Conservation (phyloP, 92 coral and sea anemone species). For the Muricea muricata region DNA sequence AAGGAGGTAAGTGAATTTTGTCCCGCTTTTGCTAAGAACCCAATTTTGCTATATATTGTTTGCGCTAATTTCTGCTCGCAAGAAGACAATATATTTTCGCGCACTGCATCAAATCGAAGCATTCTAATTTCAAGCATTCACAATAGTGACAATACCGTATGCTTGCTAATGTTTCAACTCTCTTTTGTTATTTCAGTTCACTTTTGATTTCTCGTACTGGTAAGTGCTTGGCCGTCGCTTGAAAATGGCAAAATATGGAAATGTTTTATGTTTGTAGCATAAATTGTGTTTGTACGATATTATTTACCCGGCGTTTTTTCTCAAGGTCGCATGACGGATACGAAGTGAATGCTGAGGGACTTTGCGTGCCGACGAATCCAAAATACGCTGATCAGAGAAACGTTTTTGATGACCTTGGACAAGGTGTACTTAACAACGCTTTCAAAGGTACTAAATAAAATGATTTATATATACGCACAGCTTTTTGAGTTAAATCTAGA, state of each 20-base stretch:
- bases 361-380: constrained; percentile 35
- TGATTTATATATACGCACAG: background rate
- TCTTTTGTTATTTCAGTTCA: constrained; percentile 67
- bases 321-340: constrained; percentile 98
- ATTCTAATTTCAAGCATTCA: background rate
- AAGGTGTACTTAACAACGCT: constrained; percentile 96
- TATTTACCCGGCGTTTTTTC: too few species aligned
- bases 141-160: too few species aligned
- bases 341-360: constrained; percentile 81
- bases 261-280: too few species aligned
- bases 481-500: too few species aligned
- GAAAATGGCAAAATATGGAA: background rate
- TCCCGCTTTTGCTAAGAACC: too few species aligned
- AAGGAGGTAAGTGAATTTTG: constrained; percentile 78
- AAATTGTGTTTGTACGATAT: too few species aligned
- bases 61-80: background rate
- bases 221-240: constrained; percentile 65
- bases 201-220: constrained; percentile 99
- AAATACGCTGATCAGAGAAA: constrained; percentile 92
- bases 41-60: too few species aligned
- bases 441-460: constrained; percentile 72
- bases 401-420: constrained; percentile 94
- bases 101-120: too few species aligned
- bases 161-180: constrained; percentile 10
- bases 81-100: background rate